Conservation (phyloP, 2,797 vertebrate species). For the Setipinna tenuifilis region DNA sequence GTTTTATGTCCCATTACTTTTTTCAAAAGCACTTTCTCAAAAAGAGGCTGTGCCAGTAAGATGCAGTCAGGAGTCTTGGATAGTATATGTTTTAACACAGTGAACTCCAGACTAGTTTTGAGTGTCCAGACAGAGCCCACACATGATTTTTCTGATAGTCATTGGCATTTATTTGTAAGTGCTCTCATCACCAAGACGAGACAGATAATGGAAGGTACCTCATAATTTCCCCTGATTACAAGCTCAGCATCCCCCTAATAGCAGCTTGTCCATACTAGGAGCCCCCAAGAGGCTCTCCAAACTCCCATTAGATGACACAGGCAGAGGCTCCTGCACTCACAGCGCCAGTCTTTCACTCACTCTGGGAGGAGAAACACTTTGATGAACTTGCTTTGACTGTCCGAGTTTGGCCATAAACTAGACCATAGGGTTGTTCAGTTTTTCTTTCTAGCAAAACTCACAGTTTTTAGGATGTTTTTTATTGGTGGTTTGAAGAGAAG, state of each 20-base stretch:
- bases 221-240: slow-evolving; percentile 52
- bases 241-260: slow-evolving; percentile 45
- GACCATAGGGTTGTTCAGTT: neutral
- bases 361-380: neutral
- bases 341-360: neutral
- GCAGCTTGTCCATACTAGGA: slow-evolving; percentile 39
- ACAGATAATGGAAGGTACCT: slow-evolving; percentile 12
- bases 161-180: slow-evolving; percentile 35
- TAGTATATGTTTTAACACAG: neutral
- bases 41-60: neutral
- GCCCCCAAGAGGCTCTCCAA: slow-evolving; percentile 31
- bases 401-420: slow-evolving; percentile 22
- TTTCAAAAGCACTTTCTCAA: neutral
- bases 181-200: slow-evolving; percentile 42
- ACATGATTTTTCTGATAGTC: slow-evolving; percentile 27
- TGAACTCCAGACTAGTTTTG: neutral
- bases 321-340: neutral
- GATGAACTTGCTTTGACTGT: neutral
- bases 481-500: neutral
- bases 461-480: neutral
- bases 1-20: neutral
- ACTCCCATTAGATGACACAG: neutral
- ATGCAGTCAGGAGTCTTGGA: no score
- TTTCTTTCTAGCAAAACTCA: neutral
- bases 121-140: neutral